phyloP scores from a whole-genome alignment of 2,797 vertebrate genomes.

The Sus cebifrons region DNA sequence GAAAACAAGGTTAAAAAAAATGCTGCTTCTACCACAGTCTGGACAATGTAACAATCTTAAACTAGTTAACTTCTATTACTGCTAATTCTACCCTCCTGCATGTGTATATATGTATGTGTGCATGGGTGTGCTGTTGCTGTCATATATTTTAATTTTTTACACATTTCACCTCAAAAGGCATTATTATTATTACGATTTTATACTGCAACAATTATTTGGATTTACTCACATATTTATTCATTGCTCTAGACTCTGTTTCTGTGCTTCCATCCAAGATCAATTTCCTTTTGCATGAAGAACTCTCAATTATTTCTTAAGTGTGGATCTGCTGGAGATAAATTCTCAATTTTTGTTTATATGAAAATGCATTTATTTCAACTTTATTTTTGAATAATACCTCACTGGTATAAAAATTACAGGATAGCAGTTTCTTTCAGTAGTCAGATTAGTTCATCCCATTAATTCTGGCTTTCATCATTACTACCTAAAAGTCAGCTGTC shows the following conservation, averaged over 20 bases:
- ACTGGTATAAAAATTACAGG: background rate
- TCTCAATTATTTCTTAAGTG: background rate
- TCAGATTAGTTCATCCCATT: background rate
- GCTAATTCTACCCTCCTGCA: background rate
- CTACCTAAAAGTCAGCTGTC: background rate
- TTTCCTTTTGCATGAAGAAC: background rate
- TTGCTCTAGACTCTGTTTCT: background rate
- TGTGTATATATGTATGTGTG: too few relatives aligned
- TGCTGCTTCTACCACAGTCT: background rate
- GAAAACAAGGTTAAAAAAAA: too few relatives aligned
- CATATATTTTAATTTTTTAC: constrained; percentile 15
- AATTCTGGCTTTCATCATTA: background rate
- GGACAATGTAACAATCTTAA: background rate
- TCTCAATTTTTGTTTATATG: background rate
- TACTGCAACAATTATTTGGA: background rate
- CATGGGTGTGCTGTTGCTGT: background rate
- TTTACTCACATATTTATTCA: background rate
- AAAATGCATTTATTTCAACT: background rate
- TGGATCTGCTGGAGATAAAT: background rate
- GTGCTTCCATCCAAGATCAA: background rate
- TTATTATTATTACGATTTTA: background rate
- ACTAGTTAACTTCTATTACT: background rate
- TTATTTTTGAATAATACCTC: background rate
- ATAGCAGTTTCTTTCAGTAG: background rate
- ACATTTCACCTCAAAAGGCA: background rate